Evolutionary conservation across 2,113 vertebrate genomes (phyloP), one percentile per base, ranked within the genome.

Genomic region (Pachypanchax playfairii): DNA sequence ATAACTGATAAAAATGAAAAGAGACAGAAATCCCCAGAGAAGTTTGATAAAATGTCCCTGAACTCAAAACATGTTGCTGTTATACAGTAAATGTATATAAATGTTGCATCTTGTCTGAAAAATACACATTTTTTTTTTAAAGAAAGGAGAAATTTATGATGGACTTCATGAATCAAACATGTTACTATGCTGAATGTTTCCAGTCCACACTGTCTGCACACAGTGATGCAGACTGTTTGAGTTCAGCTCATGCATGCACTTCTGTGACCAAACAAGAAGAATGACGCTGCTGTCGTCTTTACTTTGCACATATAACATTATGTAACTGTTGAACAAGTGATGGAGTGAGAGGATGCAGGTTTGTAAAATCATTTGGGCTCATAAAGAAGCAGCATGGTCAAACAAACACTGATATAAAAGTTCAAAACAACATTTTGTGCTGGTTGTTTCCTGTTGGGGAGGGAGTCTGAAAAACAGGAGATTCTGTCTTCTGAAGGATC

Each of bases 1-100:
- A 36, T 48, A 41, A 52, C 41, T 15, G 52, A 49, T 8, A 4
- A 33, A 13, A 28, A 21, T 28, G 22, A 49, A 47, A 35, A 29
- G 53, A 21, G 38, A 53, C 28, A 39, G 7, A 24, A 68, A 60
- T 59, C 55, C n/a, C n/a, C 47, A 65, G 13, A 57, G 29, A 24
- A 29, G 17, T 44, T 26, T 50, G 57, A 58, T 48, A 59, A 10
- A 35, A 13, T 12, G 33, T 12, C 11, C 33, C 33, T 35, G 13
- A 35, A 29, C 4, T 5, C 4, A 7, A 29, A 29, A 46, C 43
- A 70, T 41, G 49, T 67, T 78, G 25, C 57, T 43, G 42, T 75
- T 89, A 83, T 90, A 90, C 85, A 88, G 63, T 88, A 84, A 76
- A 85, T 90, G 87, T 89, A 90, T 60, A 89, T 86, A 90, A 52